Evolutionary conservation across 2,797 vertebrate genomes (phyloP).

Genomic region (Hypotaenidia philippensis): DNA sequence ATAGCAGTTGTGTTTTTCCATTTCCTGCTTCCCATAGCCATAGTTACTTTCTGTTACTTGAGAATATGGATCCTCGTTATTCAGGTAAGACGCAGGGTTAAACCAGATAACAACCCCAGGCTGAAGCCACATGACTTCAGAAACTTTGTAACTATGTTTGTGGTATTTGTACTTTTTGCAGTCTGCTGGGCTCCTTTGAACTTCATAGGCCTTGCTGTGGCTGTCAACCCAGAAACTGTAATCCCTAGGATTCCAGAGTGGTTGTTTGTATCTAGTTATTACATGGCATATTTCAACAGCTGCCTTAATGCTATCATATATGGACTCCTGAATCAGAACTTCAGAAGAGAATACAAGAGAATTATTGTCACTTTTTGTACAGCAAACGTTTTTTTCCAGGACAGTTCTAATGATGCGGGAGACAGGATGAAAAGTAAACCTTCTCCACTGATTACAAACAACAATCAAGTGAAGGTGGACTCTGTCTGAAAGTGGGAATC

Average conservation of each 20-base stretch:
- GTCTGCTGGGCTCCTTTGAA: slow-evolving; percentile 98
- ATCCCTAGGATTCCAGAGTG: slow-evolving; percentile 92
- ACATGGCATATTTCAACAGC: slow-evolving; percentile 99
- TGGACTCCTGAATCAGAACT: slow-evolving; percentile 96
- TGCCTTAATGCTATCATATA: slow-evolving; percentile 99
- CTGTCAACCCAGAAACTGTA: slow-evolving; percentile 86
- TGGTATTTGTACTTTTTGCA: slow-evolving; percentile 96
- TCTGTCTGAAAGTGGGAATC: slow-evolving; percentile 84
- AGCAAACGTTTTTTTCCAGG: slow-evolving; percentile 88
- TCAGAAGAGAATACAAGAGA: slow-evolving; percentile 93
- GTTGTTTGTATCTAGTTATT: slow-evolving; percentile 96
- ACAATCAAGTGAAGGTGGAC: slow-evolving; percentile 93
- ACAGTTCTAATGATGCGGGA: slow-evolving; percentile 89
- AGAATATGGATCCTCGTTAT: slow-evolving; percentile 89
- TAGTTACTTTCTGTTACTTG: slow-evolving; percentile 89
- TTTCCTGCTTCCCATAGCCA: slow-evolving; percentile 85
- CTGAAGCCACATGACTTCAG: slow-evolving; percentile 92
- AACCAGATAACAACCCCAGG: slow-evolving; percentile 89
- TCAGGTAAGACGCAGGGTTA: slow-evolving; percentile 89
- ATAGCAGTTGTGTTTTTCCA: slow-evolving; percentile 95
- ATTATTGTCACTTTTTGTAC: slow-evolving; percentile 92
- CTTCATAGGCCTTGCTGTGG: slow-evolving; percentile 94
- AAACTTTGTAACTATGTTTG: slow-evolving; percentile 98
- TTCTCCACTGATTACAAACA: slow-evolving; percentile 90
- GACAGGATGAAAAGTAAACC: slow-evolving; percentile 92